phyloP scores from a whole-genome alignment of 1,140 invertebrate species.

The Aphis craccivora region DNA sequence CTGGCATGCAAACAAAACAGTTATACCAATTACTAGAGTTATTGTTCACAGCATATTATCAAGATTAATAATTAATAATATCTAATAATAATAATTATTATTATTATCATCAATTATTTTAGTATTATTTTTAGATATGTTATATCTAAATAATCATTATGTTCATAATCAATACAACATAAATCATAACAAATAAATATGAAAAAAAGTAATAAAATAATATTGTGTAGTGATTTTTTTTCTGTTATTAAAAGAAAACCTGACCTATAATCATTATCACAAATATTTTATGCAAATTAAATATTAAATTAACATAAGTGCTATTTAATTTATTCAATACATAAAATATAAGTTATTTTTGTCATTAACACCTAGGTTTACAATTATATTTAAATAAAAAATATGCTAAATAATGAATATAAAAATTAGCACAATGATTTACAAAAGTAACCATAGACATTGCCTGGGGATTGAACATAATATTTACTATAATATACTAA shows the following conservation, averaged over 20 bases:
- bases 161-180: not conserved
- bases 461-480: not conserved
- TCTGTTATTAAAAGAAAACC: not conserved
- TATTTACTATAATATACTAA: not conserved
- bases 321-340: not conserved
- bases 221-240: not conserved
- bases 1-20: not conserved
- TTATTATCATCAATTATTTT: not conserved
- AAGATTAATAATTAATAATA: not conserved
- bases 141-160: not conserved
- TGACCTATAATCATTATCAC: not conserved
- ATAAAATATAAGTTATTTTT: not conserved
- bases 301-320: not conserved
- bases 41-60: not conserved
- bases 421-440: not conserved
- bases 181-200: not conserved
- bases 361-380: not conserved
- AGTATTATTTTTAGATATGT: not conserved
- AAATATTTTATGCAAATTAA: not conserved
- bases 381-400: not conserved
- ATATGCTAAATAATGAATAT: not conserved
- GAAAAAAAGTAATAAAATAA: not conserved
- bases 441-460: not conserved
- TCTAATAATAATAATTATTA: not conserved
- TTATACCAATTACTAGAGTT: conserved; percentile 6